phyloP scores from a whole-genome alignment of 2,797 vertebrate genomes.

The Sebastolobus alascanus region DNA sequence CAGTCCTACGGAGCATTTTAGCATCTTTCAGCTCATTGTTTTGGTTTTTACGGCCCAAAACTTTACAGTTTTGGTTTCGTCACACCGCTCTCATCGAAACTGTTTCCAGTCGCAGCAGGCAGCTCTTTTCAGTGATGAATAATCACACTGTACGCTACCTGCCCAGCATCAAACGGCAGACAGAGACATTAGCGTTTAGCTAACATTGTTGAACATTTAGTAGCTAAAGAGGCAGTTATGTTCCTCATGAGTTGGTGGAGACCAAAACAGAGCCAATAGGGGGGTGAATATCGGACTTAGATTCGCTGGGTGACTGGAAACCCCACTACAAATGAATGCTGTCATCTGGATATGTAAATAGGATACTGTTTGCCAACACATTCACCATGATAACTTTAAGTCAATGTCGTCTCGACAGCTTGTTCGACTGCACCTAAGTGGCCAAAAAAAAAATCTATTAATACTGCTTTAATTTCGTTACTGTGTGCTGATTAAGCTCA shows the following conservation, averaged over 20 bases:
- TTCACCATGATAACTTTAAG: not conserved
- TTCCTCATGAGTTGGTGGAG: not conserved
- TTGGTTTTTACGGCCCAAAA: not conserved
- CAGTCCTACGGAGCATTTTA: not conserved
- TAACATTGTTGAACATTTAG: not conserved
- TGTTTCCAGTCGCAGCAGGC: not conserved
- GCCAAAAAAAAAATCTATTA: not conserved
- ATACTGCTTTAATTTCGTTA: not conserved
- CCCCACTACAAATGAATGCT: not conserved
- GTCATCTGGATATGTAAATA: not conserved
- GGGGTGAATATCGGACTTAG: not conserved
- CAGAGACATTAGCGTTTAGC: not conserved
- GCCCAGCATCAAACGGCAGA: not conserved
- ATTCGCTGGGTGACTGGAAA: not conserved
- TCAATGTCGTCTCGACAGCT: not conserved
- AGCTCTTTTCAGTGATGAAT: not conserved
- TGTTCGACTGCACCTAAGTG: not conserved
- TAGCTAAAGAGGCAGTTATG: not conserved
- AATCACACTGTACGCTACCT: not conserved
- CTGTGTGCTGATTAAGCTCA: not conserved
- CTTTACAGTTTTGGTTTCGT: not conserved
- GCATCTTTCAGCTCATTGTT: not conserved
- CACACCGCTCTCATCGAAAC: not conserved
- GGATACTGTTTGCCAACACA: not conserved
- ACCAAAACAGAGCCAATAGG: not conserved